Percentiles rank a stretch among this genome's conserved stretches.
These are phyloP conservation scores for Leptopilina clavipes DNA, from an alignment of 1,140 invertebrate species.

Conservation along the genomic window DNA sequence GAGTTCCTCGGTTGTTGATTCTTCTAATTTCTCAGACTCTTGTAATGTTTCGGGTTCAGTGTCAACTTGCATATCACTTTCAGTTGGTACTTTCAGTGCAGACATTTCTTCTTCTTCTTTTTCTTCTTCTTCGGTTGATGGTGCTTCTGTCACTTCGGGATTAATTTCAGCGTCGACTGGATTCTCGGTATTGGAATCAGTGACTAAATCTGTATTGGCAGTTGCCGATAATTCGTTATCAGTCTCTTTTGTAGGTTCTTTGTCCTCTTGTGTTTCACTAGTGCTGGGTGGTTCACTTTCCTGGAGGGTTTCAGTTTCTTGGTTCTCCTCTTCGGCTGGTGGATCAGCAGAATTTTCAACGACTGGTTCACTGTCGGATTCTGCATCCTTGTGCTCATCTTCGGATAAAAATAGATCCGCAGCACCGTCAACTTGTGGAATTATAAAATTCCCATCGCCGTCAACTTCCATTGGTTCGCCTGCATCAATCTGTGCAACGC, in stretches of 20 bases:
- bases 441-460: constrained; percentile 70
- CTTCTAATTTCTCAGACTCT: neutral
- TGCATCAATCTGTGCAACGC: constrained; percentile 61
- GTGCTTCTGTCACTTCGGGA: neutral
- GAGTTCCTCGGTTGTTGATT: constrained; percentile 18
- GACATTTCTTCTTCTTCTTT: neutral
- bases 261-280: constrained; percentile 13
- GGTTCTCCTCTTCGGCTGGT: constrained; percentile 40
- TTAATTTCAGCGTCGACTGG: neutral
- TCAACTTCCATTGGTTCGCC: constrained; percentile 71
- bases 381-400: constrained; percentile 56
- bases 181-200: neutral
- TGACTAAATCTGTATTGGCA: neutral
- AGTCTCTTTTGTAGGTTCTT: constrained; percentile 7
- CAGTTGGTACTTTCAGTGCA: neutral
- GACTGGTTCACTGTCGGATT: constrained; percentile 49
- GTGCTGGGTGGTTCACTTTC: neutral
- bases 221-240: neutral
- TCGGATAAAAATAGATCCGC: constrained; percentile 65
- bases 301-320: neutral
- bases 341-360: constrained; percentile 43
- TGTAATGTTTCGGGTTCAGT: neutral
- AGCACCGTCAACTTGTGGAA: constrained; percentile 71
- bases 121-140: too few relatives aligned
- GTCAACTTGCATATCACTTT: neutral